Evolutionary conservation across 2,888 invertebrate species (phyloP), one percentile per base, ranked within the genome.

Genomic region (Aporophyla nigra): DNA sequence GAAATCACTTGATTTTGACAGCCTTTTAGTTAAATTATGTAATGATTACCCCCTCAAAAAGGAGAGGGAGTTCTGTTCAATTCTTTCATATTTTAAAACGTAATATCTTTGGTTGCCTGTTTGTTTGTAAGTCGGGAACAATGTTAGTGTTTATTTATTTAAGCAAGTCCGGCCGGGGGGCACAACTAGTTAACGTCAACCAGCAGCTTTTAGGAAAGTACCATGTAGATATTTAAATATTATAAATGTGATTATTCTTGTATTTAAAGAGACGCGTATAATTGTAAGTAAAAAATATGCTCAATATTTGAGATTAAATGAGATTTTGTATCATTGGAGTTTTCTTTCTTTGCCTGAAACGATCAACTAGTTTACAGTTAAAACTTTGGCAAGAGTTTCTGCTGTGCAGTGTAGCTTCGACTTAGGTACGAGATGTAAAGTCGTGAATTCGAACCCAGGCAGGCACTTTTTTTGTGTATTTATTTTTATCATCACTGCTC

Each of bases 271-370:
- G 14, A 56, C n/a, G 59, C 33, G 46, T 54, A 24, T 53, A 46
- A 46, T 46, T 53, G 6, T 67, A 68, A 54, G 14, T 27, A 40
- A 19, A 16, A 56, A 46, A 6, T 16, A 53, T 80, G 87, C 85
- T 86, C 85, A 86, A 86, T 79, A 84, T 86, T 84, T 86, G 75
- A 72, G 69, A 86, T 70, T 83, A 83, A 74, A 82, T 24, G 9
- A 61, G n/a, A 63, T 72, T 80, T 75, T 70, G 24, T 67, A 84
- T 40, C 7, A 56, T 72, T 33, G 5, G 3, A 58, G 51, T 71
- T 65, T 61, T 40, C 0, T 53, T 63, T 24, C 10, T 49, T 27
- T 70, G 10, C 2, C 21, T 46, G 43, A 10, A 16, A 33, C 27
- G 10, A 43, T 10, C 7, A 19, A 40, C 3, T 6, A 46, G 7